A percentile compares a stretch with the other conserved stretches of the same genome.
phyloP scores from a whole-genome alignment of 2,888 invertebrate species.

The Flabesymbios commensalis region DNA sequence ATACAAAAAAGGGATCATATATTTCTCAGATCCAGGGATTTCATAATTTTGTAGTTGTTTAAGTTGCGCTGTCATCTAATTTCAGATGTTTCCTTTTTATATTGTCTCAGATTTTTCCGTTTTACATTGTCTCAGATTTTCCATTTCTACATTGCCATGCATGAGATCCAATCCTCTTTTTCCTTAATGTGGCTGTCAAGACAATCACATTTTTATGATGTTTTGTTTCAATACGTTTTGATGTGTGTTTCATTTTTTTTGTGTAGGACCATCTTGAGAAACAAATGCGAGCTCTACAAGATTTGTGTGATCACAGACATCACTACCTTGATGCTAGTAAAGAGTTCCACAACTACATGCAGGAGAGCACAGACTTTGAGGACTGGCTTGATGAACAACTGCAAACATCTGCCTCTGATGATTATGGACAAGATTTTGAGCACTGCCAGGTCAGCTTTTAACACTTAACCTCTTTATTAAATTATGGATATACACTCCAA shows the following conservation, averaged over 20 bases:
- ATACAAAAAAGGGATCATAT: too few species aligned
- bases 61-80: too few species aligned
- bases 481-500: too few species aligned
- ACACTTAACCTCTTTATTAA: too few species aligned
- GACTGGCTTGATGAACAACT: slow-evolving; percentile 96
- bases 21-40: too few species aligned
- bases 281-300: slow-evolving; percentile 69
- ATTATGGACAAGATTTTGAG: slow-evolving; percentile 96
- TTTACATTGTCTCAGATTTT: neutral
- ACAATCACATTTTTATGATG: neutral
- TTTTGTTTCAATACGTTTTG: too few species aligned
- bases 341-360: slow-evolving; percentile 68
- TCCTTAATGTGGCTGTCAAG: neutral
- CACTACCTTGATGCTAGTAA: slow-evolving; percentile 89
- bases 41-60: too few species aligned
- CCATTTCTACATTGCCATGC: neutral
- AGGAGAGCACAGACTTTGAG: slow-evolving; percentile 77
- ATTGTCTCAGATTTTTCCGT: neutral
- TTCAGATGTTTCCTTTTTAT: neutral
- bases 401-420: slow-evolving; percentile 86
- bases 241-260: neutral
- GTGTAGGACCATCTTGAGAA: slow-evolving; percentile 45
- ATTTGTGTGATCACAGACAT: slow-evolving; percentile 66
- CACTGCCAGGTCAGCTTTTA: slow-evolving; percentile 79
- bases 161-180: neutral